A percentile compares a stretch with the other conserved stretches of the same genome.
phyloP scores from a whole-genome alignment of 2,888 invertebrate genomes.

The Hyposoter dolosus region DNA sequence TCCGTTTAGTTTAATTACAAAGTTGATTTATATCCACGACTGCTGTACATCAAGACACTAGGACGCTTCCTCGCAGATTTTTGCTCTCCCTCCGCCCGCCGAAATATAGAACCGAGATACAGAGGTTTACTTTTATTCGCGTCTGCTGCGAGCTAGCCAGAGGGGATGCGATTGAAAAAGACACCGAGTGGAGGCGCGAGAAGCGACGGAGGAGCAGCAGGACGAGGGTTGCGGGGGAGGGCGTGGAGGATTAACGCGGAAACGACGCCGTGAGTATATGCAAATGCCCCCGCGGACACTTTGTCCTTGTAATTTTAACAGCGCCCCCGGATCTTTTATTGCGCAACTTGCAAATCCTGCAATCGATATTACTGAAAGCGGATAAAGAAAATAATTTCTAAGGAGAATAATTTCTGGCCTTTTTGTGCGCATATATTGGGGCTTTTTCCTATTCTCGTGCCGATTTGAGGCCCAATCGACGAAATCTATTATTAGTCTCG shows the following conservation, averaged over 20 bases:
- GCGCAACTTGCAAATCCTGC: not conserved
- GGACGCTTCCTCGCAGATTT: slow-evolving; percentile 34
- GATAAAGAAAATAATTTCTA: no score
- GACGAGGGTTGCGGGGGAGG: not conserved
- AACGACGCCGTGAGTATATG: slow-evolving; percentile 62
- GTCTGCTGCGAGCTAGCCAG: slow-evolving; percentile 29
- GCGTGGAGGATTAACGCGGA: slow-evolving; percentile 57
- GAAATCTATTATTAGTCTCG: no score
- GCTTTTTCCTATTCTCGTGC: no score
- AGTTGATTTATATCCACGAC: slow-evolving; percentile 64
- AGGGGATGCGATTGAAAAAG: slow-evolving; percentile 20
- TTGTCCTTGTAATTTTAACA: slow-evolving; percentile 60
- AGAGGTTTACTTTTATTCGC: slow-evolving; percentile 64
- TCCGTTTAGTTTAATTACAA: slow-evolving; percentile 64
- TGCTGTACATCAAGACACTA: slow-evolving; percentile 7
- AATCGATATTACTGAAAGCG: not conserved
- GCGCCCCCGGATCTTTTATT: slow-evolving; percentile 1
- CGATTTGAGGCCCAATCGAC: no score
- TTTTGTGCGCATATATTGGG: no score
- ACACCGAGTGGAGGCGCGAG: not conserved
- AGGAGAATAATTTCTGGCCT: no score
- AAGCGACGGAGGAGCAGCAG: not conserved
- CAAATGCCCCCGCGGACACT: slow-evolving; percentile 58
- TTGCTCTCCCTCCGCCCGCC: no score
- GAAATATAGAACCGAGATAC: no score